A percentile compares a stretch with the other conserved stretches of the same genome.
These are phyloP conservation scores for Leptinotarsa tumamoca DNA, from an alignment of 2,888 invertebrate species.

Conservation along the genomic window DNA sequence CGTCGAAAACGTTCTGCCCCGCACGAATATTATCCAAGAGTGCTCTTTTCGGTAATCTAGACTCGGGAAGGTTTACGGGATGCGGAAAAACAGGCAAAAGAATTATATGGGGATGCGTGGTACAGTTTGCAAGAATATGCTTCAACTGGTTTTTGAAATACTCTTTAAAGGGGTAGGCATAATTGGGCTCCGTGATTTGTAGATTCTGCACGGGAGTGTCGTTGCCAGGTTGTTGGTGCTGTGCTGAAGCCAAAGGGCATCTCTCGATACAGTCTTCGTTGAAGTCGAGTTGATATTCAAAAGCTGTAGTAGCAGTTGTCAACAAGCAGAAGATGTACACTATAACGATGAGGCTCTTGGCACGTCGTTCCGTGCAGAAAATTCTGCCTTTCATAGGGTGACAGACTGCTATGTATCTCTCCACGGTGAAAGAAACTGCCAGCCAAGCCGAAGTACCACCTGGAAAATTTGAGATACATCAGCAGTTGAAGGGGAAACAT, in stretches of 20 bases:
- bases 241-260: constrained; percentile 35
- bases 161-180: constrained; percentile 26
- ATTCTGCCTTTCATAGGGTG: constrained; percentile 79
- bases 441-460: constrained; percentile 80
- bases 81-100: constrained; percentile 44
- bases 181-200: constrained; percentile 7
- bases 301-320: constrained; percentile 74
- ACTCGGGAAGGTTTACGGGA: constrained; percentile 30
- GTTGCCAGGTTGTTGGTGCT: constrained; percentile 13
- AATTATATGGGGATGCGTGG: constrained; percentile 50
- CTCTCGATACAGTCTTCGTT: constrained; percentile 56
- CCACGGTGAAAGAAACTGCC: constrained; percentile 81
- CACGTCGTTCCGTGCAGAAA: constrained; percentile 77
- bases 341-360: constrained; percentile 73
- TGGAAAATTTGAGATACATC: constrained; percentile 51
- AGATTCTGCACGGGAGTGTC: background rate
- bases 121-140: constrained; percentile 47
- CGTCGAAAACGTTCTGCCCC: background rate
- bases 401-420: constrained; percentile 81
- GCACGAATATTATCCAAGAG: background rate
- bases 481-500: too few species aligned
- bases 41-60: background rate
- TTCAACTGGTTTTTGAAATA: constrained; percentile 42
- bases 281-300: constrained; percentile 72
- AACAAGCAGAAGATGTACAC: constrained; percentile 73